Conservation (phyloP, 2,113 vertebrate genomes). For the Aleadryas rufinucha region DNA sequence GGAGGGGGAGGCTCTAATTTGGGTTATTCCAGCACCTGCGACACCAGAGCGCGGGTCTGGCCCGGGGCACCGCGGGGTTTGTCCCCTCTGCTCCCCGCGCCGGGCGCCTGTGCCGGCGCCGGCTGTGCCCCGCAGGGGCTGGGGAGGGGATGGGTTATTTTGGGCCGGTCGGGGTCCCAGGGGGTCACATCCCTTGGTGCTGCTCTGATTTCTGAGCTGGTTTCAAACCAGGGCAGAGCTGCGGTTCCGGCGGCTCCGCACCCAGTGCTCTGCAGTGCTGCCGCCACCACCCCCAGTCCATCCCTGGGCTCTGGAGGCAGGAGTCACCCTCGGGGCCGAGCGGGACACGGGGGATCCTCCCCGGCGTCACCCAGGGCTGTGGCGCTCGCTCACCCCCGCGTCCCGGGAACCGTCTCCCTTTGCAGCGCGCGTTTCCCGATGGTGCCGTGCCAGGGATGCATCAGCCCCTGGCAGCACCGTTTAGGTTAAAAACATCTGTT, state of each 20-base stretch:
- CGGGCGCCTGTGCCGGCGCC: not conserved
- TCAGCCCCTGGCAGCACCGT: rapidly evolving
- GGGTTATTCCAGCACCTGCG: not conserved
- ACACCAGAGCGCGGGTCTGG: not conserved
- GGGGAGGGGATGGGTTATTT: not conserved
- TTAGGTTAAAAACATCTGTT: not conserved
- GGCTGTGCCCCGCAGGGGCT: not conserved
- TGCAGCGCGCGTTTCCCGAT: rapidly evolving
- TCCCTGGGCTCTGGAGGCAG: rapidly evolving
- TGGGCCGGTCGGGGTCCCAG: not conserved
- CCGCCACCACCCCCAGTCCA: rapidly evolving
- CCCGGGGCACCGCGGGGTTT: not conserved
- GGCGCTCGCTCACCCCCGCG: rapidly evolving
- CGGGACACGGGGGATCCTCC: not conserved
- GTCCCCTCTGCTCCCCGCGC: not conserved
- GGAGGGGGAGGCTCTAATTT: not conserved
- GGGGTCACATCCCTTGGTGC: rapidly evolving
- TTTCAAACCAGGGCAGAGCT: not conserved
- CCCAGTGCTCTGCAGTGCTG: not conserved
- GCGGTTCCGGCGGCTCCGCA: not conserved
- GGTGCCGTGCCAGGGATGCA: not conserved
- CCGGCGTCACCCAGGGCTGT: rapidly evolving
- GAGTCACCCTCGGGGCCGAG: rapidly evolving
- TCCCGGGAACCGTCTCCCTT: rapidly evolving
- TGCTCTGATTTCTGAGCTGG: not conserved